phyloP scores from a whole-genome alignment of 2,797 vertebrate species.

The Falco novaeseelandiae region DNA sequence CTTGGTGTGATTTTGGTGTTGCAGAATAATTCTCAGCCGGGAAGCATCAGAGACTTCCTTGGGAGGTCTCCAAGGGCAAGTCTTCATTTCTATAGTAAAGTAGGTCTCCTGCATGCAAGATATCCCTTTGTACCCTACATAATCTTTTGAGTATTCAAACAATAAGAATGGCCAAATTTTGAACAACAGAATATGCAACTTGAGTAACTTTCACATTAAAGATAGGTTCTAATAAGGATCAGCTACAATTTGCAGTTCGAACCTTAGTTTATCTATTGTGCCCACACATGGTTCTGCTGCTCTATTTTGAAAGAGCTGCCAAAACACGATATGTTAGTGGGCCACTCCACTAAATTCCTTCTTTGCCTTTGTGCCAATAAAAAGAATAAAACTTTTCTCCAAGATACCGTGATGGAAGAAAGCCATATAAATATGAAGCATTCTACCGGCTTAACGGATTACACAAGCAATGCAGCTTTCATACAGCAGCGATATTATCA shows the following conservation, averaged over 20 bases:
- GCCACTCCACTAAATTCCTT: background rate
- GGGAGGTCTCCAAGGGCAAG: background rate
- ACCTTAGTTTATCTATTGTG: background rate
- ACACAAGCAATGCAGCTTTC: background rate
- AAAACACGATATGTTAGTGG: background rate
- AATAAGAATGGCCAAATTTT: background rate
- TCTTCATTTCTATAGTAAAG: background rate
- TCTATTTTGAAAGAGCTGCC: background rate
- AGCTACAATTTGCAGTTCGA: background rate
- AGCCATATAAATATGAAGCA: background rate
- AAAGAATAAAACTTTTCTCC: background rate
- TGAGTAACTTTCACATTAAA: background rate
- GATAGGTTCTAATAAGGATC: background rate
- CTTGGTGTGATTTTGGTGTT: background rate
- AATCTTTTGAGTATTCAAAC: background rate
- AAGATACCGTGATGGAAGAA: background rate
- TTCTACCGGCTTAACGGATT: background rate
- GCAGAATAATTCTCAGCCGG: background rate
- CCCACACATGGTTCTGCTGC: background rate
- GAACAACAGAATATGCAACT: background rate
- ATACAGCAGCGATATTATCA: background rate
- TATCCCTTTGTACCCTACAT: background rate
- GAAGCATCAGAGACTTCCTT: background rate
- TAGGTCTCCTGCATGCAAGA: background rate
- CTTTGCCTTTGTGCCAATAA: background rate